Base-by-base conservation (phyloP, 1,140 invertebrate genomes). In the Polypedilum vanderplanki region DNA sequence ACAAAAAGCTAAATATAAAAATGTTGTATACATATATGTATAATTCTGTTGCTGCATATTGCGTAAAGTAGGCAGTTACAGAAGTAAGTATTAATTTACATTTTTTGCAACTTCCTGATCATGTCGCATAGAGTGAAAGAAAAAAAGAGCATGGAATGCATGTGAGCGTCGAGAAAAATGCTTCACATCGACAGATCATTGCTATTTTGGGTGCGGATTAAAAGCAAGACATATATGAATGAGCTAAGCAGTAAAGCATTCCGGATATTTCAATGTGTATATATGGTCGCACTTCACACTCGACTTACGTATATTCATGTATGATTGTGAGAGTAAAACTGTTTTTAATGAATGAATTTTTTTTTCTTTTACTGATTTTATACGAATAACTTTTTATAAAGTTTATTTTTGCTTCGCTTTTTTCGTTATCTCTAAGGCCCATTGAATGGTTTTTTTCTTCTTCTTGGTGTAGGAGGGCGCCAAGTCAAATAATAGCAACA, bases 271-370 rank as follows among this genome's bases (percentile, higher is more conserved):
- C 18, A 70, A n/a, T 70, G 20, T 22, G 24, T 70, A 18, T 22
- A 20, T 70, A 70, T 70, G n/a, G 65, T 22, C 20, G 9, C 65
- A 20, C 18, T 70, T 17, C 65, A 18, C 64, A 20, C 15, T 70
- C 65, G 18, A 17, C 46, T 57, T 57, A 17, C 46, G 46, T 15
- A 57, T 57, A 7, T 57, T 1, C 1, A 17, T n/a, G 15, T 9
- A 70, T 70, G 65, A 20, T 70, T 70, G 65, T 70, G 20, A 22
- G 20, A 3, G 65, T 18, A 70, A 70, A 70, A 70, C 7, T 20
- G 20, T 7, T 57, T 67, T 70, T 70, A 70, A 70, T 70, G 65
- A 70, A 70, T 70, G 65, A 70, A 70, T 70, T 70, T 70, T 70
- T 70, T 20, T 70, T 15, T 57, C 46, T 57, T 57, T 15, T 57